Base-by-base conservation (phyloP, 2,888 invertebrate species). In the Drosophila subsilvestris region DNA sequence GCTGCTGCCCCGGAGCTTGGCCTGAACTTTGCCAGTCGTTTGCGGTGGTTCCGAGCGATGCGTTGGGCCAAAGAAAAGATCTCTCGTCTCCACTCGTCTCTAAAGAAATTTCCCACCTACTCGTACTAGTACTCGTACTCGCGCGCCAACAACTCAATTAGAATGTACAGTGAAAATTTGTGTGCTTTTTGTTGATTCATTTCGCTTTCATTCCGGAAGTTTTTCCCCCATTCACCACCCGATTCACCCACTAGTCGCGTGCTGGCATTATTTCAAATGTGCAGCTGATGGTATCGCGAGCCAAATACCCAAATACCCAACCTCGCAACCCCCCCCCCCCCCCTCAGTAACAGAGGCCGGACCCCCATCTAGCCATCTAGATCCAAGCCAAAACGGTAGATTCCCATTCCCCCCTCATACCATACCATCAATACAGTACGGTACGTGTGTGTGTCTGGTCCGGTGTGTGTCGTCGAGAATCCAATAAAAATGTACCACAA, bases 21-120 rank as follows among this genome's bases (percentile, higher is more conserved):
- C 80, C 74, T 85, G 85, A 85, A 87, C 84, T 80, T 85, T 82
- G 87, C 75, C 87, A 85, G 87, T 83, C 84, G 82, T 73, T 75
- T 79, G 71, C 80, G 77, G 82, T 79, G 77, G 75, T 73, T 86
- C 71, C 75, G 73, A 73, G 86, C 86, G 86, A 69, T 84, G 79
- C 79, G 82, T 71, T 55, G 57, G 42, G 14, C 60, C 56, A 60
- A 32, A 43, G 42, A 61, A 61, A 37, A 61, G 66, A 66, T 66
- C 66, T 66, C 63, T 62, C 43, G 32, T 20, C 18, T 20, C 18
- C 12, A 10, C 32, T 6, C 42, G 10, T n/a, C 2, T 22, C 9
- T 25, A 14, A 44, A 42, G 14, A 37, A 43, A 37, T 49, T 18
- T 56, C 37, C 14, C 49, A 50, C 56, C 44, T 48, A 32, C 43